Evolutionary conservation across 2,113 vertebrate species (phyloP), one percentile per base, ranked within the genome.

Genomic region (Colinus virginianus): DNA sequence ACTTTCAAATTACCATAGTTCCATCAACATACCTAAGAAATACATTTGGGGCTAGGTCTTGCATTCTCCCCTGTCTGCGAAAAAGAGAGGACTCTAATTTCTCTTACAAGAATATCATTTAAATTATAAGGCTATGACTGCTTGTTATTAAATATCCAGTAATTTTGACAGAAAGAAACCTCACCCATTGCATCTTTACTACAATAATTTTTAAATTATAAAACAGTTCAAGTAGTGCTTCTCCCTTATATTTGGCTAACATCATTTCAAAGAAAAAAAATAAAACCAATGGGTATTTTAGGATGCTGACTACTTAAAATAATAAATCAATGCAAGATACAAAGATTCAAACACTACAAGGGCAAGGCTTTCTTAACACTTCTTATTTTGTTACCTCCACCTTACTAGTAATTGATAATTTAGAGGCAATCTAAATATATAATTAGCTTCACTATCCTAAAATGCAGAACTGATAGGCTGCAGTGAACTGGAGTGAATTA

Each of bases 291-390:
- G 23, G 66, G 78, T 62, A 71, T 77, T 92, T 74, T 0, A 2
- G 86, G 66, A 92, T 92, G 92, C 90, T 95, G 95, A 96, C 83
- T 49, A 78, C 86, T 95, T 80, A 96, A 86, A 94, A 20, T 11
- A 90, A 48, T 80, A 90, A 92, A 96, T 96, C 94, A 88, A 96
- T 96, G 68, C 42, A 64, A 88, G 64, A 46, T 25, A 88, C 61
- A 85, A 84, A 83, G 71, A 93, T 75, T 69, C 64, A 51, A 94
- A 84, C 75, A 51, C 66, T 88, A 88, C 83, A 96, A 95, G 92
- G 92, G 93, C 96, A 91, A 83, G 38, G 63, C 28, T 43, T 34
- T 61, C 75, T 11, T 32, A 8, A 58, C 42, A 85, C 9, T 63
- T 28, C 64, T 89, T 79, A 74, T 89, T 75, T 36, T 14, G 16